Conservation (phyloP, 2,797 vertebrate genomes). For the Periophthalmus magnuspinnatus region DNA sequence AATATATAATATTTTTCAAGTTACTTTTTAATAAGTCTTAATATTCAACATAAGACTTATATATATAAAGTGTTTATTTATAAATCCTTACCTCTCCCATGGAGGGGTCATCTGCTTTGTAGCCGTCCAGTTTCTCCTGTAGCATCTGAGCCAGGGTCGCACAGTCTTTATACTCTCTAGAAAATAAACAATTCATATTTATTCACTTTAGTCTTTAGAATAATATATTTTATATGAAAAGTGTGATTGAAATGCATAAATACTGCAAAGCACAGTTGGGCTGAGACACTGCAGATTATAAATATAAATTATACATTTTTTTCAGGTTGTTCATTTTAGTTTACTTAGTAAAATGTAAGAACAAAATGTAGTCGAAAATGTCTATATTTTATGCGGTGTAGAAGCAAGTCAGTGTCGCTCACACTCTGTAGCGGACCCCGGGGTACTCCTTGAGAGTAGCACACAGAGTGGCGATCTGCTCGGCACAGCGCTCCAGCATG, state of each 20-base stretch:
- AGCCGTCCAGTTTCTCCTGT: constrained; percentile 94
- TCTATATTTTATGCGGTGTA: too few relatives aligned
- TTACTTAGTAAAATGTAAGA: too few relatives aligned
- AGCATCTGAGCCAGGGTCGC: constrained; percentile 92
- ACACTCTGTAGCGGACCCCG: constrained; percentile 92
- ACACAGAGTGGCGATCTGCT: constrained; percentile 94
- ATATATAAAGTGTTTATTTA: not conserved
- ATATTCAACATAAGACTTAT: not conserved
- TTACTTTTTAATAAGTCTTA: too few relatives aligned
- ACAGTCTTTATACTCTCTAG: constrained; percentile 94
- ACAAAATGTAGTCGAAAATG: too few relatives aligned
- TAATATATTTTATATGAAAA: too few relatives aligned
- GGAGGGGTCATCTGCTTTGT: constrained; percentile 95
- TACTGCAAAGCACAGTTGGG: too few relatives aligned
- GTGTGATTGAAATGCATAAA: too few relatives aligned
- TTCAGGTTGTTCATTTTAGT: too few relatives aligned
- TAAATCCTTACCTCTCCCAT: constrained; percentile 88
- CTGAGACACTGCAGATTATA: too few relatives aligned
- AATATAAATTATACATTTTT: too few relatives aligned
- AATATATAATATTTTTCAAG: too few relatives aligned
- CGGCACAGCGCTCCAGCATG: constrained; percentile 91
- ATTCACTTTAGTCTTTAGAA: not conserved
- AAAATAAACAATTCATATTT: constrained; percentile 7
- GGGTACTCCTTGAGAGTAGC: constrained; percentile 96
- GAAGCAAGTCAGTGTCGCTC: constrained; percentile 50